Percentiles rank a stretch among this genome's conserved stretches.
Evolutionary conservation across 2,888 invertebrate genomes (phyloP).

Genomic region (Pammene fasciana): DNA sequence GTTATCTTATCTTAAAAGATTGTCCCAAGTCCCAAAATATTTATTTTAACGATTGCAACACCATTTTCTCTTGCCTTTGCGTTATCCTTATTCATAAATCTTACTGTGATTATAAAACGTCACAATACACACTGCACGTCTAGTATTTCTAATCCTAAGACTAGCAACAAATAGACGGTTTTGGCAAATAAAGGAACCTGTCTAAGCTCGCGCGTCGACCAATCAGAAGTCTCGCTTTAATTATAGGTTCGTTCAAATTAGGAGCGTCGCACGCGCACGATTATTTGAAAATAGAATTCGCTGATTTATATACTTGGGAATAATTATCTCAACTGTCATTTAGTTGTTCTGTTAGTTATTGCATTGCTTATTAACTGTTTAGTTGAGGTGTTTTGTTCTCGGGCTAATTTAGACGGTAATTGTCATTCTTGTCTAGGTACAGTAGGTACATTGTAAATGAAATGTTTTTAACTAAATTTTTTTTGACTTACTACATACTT

Average conservation of each 20-base stretch:
- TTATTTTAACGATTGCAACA: too few relatives aligned
- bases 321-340: slow-evolving; percentile 41
- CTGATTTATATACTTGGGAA: slow-evolving; percentile 63
- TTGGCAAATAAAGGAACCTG: slow-evolving; percentile 62
- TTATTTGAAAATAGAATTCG: slow-evolving; percentile 76
- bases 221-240: slow-evolving; percentile 71
- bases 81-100: slow-evolving; percentile 53
- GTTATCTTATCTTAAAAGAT: too few relatives aligned
- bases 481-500: too few relatives aligned
- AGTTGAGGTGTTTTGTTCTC: slow-evolving; percentile 11
- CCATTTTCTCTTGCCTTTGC: background rate
- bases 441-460: too few relatives aligned
- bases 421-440: too few relatives aligned
- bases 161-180: slow-evolving; percentile 51
- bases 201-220: slow-evolving; percentile 58
- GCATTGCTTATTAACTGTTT: slow-evolving; percentile 22
- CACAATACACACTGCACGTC: slow-evolving; percentile 6
- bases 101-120: slow-evolving; percentile 1
- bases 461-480: too few relatives aligned
- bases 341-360: slow-evolving; percentile 41
- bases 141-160: slow-evolving; percentile 20
- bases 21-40: too few relatives aligned
- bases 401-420: background rate
- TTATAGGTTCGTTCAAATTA: slow-evolving; percentile 79
- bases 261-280: slow-evolving; percentile 70